Base-by-base conservation (phyloP, 2,113 vertebrate species). In the Sprattus sprattus region DNA sequence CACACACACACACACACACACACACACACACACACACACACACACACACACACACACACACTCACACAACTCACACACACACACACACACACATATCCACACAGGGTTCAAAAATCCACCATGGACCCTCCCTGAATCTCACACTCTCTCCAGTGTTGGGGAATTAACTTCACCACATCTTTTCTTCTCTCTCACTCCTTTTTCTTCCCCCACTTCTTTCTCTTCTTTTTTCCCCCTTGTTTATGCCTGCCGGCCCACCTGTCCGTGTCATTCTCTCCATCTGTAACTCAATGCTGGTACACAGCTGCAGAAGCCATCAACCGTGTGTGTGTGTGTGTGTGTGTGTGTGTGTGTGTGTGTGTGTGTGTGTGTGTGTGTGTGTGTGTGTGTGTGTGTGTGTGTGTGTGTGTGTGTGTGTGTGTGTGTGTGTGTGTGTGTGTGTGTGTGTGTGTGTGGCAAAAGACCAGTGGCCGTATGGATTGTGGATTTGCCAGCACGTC, bases 291-390 rank as follows among this genome's bases (percentile, higher is more conserved):
- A 93, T 81, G 80, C 91, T 81, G 15, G 6, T 85, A 86, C 89
- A 88, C 92, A 93, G 91, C 92, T 92, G 92, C 54, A 81, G 39
- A 89, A 88, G 91, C 91, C 84, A 57, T 93, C 90, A 91, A 46
- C 47, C 54, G 67, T 81, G 81, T 75, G 67, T 25, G 60, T 64
- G 50, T 16, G 18, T 64, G 2, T 64, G 22, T 64, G 22, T 64
- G 60, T 64, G 60, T 64, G 60, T 60, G 54, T 20, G 54, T 20
- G 54, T 20, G 54, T 20, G 54, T 20, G 54, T 20, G 54, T 20
- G 54, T 20, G 54, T 20, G 15, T 20, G 54, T 20, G 54, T 20
- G 54, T 60, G 54, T 64, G 22, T 64, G 60, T 64, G 60, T 64
- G 60, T 64, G 60, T 64, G 22, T 64, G 60, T 64, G 60, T 64